These are phyloP conservation scores for Rhyacichthys aspro DNA, from an alignment of 2,797 vertebrate genomes.

Conservation along the genomic window DNA sequence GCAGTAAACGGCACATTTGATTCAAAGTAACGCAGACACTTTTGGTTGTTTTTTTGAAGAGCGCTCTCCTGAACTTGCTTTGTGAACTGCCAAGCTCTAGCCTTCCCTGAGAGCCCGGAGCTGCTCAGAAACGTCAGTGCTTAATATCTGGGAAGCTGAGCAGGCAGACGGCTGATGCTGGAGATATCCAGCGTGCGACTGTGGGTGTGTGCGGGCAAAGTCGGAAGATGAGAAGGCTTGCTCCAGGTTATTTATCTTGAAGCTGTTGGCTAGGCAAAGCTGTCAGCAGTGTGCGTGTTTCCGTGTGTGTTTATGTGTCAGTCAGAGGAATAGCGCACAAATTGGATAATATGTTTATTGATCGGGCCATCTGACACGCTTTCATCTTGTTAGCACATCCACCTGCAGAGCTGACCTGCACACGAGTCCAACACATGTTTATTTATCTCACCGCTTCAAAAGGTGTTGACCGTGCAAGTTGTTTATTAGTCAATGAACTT, in stretches of 20 bases:
- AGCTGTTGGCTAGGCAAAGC: constrained; percentile 47
- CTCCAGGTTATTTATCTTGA: constrained; percentile 67
- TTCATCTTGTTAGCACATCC: constrained; percentile 38
- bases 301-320: constrained; percentile 8
- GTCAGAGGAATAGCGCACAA: constrained; percentile 30
- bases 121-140: constrained; percentile 16
- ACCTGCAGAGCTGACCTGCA: constrained; percentile 33
- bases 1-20: background rate
- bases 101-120: constrained; percentile 19
- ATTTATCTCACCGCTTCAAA: constrained; percentile 4
- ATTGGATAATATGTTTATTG: constrained; percentile 63
- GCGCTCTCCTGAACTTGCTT: constrained; percentile 17
- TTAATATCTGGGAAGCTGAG: constrained; percentile 39
- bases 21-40: constrained; percentile 2
- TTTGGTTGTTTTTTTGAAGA: constrained; percentile 7
- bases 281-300: constrained; percentile 36
- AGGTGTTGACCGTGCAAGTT: background rate
- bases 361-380: constrained; percentile 45
- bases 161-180: constrained; percentile 52
- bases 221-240: constrained; percentile 49
- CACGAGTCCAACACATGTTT: constrained; percentile 11
- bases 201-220: constrained; percentile 29
- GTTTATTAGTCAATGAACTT: no score
- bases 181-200: constrained; percentile 27
- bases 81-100: constrained; percentile 31